These are phyloP conservation scores for Dolichopus griseipennis DNA, from an alignment of 2,888 invertebrate genomes.

Conservation along the genomic window DNA sequence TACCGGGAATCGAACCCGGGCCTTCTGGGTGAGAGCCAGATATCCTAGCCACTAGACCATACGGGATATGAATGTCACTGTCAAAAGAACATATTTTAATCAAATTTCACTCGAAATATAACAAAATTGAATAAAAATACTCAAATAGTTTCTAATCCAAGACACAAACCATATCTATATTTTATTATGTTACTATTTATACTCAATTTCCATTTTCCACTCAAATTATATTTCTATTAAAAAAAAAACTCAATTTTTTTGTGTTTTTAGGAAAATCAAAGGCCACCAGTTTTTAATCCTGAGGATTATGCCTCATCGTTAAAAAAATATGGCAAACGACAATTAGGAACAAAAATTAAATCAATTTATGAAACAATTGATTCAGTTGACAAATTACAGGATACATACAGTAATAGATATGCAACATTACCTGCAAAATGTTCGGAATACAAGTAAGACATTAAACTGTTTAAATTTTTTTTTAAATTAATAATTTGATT, in stretches of 20 bases:
- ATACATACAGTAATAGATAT: conserved; percentile 32
- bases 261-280: conserved; percentile 59
- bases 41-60: conserved; percentile 47
- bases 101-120: background rate
- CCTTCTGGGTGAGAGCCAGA: conserved; percentile 46
- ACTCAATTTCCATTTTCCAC: no score
- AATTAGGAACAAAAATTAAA: conserved; percentile 30
- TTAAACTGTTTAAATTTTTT: background rate
- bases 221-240: no score
- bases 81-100: background rate
- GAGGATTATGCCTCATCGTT: conserved; percentile 77
- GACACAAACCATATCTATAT: background rate
- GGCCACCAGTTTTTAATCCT: conserved; percentile 82
- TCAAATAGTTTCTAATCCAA: background rate
- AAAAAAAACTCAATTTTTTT: background rate
- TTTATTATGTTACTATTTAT: no score
- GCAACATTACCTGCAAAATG: conserved; percentile 39
- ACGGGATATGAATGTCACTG: conserved; percentile 31
- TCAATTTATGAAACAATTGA: conserved; percentile 40
- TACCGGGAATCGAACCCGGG: conserved; percentile 47
- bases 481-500: conserved; percentile 14
- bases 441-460: conserved; percentile 38
- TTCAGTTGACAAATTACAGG: conserved; percentile 22
- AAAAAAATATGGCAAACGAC: conserved; percentile 61
- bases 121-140: background rate